phyloP scores from a whole-genome alignment of 2,113 vertebrate genomes.

The Tachysurus vachellii region DNA sequence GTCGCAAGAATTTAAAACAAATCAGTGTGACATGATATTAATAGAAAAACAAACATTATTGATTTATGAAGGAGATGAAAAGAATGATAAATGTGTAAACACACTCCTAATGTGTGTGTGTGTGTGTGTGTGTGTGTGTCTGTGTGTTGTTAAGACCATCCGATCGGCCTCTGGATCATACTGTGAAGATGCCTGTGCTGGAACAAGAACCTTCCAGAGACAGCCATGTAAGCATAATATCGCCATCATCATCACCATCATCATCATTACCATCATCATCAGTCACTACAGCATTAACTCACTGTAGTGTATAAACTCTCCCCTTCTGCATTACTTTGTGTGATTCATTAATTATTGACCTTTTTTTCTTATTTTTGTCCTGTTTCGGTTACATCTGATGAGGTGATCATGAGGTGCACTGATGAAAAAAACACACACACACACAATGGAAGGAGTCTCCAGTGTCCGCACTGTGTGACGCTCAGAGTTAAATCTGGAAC shows the following conservation, averaged over 20 bases:
- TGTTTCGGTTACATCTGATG: background rate
- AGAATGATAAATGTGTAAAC: background rate
- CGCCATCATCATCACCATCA: background rate
- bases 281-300: background rate
- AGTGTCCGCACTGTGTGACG: background rate
- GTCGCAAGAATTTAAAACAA: background rate
- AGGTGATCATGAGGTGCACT: background rate
- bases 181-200: slow-evolving; percentile 65
- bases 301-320: background rate
- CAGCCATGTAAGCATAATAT: slow-evolving; percentile 61
- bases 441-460: too few species aligned
- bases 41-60: background rate
- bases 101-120: background rate
- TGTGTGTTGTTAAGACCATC: background rate
- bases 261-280: background rate
- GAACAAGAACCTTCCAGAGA: slow-evolving; percentile 56
- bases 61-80: background rate
- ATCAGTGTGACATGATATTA: background rate
- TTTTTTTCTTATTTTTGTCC: background rate
- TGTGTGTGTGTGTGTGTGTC: slow-evolving; percentile 10
- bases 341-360: background rate
- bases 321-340: background rate
- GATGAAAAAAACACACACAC: too few species aligned
- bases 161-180: slow-evolving; percentile 6
- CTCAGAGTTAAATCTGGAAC: background rate